Conservation (phyloP, 2,113 vertebrate genomes). For the Chionis minor region DNA sequence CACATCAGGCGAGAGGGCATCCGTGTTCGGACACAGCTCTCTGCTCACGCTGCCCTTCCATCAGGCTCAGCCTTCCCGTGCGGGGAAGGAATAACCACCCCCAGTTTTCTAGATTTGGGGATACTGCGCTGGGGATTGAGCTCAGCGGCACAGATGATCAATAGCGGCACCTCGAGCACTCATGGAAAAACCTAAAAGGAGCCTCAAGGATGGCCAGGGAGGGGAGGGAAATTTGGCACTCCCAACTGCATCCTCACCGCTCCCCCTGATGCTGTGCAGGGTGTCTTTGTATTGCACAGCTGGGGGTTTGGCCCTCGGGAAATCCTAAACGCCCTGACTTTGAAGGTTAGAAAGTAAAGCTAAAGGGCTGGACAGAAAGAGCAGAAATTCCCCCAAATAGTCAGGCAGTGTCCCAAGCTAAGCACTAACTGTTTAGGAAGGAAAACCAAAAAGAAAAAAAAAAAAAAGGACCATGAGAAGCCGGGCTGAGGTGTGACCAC, state of each 20-base stretch:
- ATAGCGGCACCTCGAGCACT: not conserved
- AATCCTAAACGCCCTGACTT: not conserved
- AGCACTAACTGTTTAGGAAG: not conserved
- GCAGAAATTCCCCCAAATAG: not conserved
- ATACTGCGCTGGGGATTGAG: not conserved
- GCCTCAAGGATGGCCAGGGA: not conserved
- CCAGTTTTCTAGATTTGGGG: not conserved
- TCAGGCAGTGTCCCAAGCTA: not conserved
- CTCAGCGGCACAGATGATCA: not conserved
- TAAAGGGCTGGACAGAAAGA: not conserved
- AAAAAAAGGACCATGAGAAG: not conserved
- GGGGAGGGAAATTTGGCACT: not conserved
- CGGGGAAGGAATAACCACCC: not conserved
- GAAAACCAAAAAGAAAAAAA: not conserved
- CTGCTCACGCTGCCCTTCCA: not conserved
- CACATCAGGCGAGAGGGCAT: not conserved
- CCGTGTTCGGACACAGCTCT: accelerated
- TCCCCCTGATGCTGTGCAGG: accelerated
- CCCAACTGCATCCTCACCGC: not conserved
- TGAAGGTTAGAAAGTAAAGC: not conserved
- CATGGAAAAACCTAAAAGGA: accelerated
- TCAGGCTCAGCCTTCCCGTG: not conserved
- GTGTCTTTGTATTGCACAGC: accelerated
- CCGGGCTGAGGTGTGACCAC: constrained; percentile 56
- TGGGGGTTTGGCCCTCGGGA: not conserved